A percentile compares a stretch with the other conserved stretches of the same genome.
Evolutionary conservation across 2,888 invertebrate species (phyloP).

Genomic region (Lochmaea crataegi): DNA sequence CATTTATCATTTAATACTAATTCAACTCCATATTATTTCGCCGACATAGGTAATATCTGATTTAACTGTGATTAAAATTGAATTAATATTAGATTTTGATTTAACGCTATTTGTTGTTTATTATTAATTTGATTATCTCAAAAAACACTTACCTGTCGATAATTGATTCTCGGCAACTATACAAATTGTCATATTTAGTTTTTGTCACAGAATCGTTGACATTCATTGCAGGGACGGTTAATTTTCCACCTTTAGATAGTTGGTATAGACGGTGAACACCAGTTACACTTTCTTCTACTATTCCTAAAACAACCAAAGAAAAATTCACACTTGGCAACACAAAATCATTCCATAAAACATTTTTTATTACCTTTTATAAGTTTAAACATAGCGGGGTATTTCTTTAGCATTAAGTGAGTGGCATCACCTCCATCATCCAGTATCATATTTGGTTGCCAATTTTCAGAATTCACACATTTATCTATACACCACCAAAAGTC

Average conservation of each 20-base stretch:
- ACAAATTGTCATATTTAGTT: slow-evolving; percentile 97
- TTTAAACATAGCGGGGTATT: slow-evolving; percentile 93
- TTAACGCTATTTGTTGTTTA: no score
- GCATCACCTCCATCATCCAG: slow-evolving; percentile 98
- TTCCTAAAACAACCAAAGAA: slow-evolving; percentile 70
- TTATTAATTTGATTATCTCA: no score
- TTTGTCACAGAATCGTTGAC: slow-evolving; percentile 98
- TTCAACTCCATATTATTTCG: no score
- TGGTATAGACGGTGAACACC: slow-evolving; percentile 98
- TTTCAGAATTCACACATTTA: slow-evolving; percentile 89
- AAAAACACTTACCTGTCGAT: slow-evolving; percentile 90
- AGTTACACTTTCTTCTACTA: slow-evolving; percentile 97
- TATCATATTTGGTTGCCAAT: slow-evolving; percentile 98
- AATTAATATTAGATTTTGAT: no score
- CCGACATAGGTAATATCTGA: background rate
- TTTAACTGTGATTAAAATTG: no score
- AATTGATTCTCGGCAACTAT: slow-evolving; percentile 93
- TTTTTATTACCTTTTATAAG: slow-evolving; percentile 80
- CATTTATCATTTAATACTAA: no score
- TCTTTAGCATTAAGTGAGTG: slow-evolving; percentile 95
- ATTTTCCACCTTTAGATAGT: slow-evolving; percentile 91
- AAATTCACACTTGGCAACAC: background rate
- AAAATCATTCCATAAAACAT: no score
- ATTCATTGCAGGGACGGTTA: slow-evolving; percentile 97
- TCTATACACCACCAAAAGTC: slow-evolving; percentile 99